Evolutionary conservation across 2,113 vertebrate genomes (phyloP).

Genomic region (Burhinus oedicnemus): DNA sequence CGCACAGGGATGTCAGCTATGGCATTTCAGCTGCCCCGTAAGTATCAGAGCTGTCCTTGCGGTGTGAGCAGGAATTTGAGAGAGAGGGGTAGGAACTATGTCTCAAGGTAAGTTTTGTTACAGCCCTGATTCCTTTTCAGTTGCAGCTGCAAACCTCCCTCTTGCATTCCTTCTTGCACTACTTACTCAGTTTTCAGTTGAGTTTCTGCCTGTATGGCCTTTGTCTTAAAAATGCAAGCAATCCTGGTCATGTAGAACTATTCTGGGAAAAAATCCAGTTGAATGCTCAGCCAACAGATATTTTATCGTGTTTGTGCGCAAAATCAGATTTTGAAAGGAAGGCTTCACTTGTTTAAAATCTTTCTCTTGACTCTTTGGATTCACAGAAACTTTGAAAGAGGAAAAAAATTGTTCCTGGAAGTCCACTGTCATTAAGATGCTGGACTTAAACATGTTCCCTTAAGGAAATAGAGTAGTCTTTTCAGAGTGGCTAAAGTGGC

Average conservation of each 20-base stretch:
- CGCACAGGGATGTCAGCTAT: neutral
- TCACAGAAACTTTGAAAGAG: neutral
- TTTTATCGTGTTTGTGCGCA: neutral
- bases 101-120: slow-evolving; percentile 55
- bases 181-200: neutral
- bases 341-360: neutral
- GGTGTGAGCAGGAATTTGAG: neutral
- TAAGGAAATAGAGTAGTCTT: neutral
- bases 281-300: neutral
- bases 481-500: neutral
- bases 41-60: neutral
- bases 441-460: neutral
- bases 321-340: neutral
- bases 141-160: neutral
- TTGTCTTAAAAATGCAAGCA: neutral
- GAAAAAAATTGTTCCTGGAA: neutral
- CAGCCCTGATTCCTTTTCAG: neutral
- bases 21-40: slow-evolving; percentile 17
- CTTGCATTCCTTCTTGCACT: neutral
- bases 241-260: neutral
- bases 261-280: neutral
- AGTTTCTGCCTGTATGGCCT: neutral
- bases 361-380: neutral
- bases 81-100: neutral
- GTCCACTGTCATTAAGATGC: neutral